These are phyloP conservation scores for Psilopsiagon aurifrons DNA, from an alignment of 2,113 vertebrate species.

Conservation along the genomic window DNA sequence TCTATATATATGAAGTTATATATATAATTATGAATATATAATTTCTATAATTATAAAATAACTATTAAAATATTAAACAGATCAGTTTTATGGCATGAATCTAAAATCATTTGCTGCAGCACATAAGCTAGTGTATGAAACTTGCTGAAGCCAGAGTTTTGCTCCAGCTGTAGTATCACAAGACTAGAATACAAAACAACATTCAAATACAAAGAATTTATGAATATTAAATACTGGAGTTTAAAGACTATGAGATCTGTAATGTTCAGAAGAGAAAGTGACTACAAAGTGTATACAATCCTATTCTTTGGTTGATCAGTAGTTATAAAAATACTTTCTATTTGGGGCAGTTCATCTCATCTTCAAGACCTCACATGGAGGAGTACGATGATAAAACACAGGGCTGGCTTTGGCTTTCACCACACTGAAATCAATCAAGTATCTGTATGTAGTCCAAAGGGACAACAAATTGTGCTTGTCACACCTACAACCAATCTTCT, in stretches of 20 bases:
- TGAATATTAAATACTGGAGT: background rate
- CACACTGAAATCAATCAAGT: background rate
- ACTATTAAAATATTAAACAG: background rate
- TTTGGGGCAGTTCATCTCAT: background rate
- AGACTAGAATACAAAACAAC: background rate
- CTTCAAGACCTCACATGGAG: background rate
- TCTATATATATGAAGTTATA: background rate
- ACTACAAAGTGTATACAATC: background rate
- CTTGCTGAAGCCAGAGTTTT: background rate
- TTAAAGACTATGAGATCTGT: background rate
- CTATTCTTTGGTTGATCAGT: background rate
- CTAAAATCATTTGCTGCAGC: constrained; percentile 7
- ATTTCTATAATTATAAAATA: background rate
- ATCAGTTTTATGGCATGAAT: background rate
- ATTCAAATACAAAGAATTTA: background rate
- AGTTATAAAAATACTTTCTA: background rate
- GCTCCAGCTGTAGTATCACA: background rate
- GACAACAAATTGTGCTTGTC: background rate
- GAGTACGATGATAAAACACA: background rate
- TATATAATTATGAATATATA: background rate
- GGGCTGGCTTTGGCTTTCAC: background rate
- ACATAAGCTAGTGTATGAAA: background rate
- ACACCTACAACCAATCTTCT: constrained; percentile 14
- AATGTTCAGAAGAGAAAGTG: background rate
- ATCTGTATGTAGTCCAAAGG: background rate